Evolutionary conservation across 2,113 vertebrate species (phyloP), one percentile per base, ranked within the genome.

Genomic region (Narcine bancroftii): DNA sequence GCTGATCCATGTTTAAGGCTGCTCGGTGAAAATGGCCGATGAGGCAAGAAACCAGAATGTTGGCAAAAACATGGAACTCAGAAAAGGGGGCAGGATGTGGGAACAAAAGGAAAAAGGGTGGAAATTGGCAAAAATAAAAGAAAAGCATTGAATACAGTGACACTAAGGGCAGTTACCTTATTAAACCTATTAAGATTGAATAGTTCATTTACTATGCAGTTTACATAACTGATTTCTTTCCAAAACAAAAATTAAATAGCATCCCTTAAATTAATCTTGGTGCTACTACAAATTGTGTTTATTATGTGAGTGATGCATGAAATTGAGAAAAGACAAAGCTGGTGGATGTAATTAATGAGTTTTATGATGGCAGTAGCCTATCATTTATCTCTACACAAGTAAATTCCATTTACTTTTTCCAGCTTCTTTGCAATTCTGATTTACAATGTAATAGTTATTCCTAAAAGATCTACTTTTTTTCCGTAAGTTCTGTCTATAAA

Each of bases 261-360:
- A 97, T 97, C 97, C 97, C 98, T 99, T 98, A 99, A 97, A 98
- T 96, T 97, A 96, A 98, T 98, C 97, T 97, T 97, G 97, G 97
- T 97, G 97, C 98, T 97, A 98, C 97, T n/a, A 98, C 97, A 97
- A 98, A 97, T 98, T 98, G 97, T 99, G 97, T 99, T 99, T 99
- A 99, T 99, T 99, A 99, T 99, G 98, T 97, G 99, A 99, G 99
- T 99, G 98, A 97, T 97, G 99, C 98, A 98, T 98, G 98, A 99
- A 98, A 99, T 99, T 99, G 99, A 99, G 98, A 98, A 98, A 98
- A 99, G 97, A 98, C 97, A 97, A 99, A 98, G 98, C 97, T 97
- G 98, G 97, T 97, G 97, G 97, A 98, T 97, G 98, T 99, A 99
- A 99, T 99, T 99, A 99, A 99, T 98, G 97, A 98, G 97, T 96